These are phyloP conservation scores for Epinephelus cyanopodus DNA, from an alignment of 2,113 vertebrate species.

Conservation along the genomic window DNA sequence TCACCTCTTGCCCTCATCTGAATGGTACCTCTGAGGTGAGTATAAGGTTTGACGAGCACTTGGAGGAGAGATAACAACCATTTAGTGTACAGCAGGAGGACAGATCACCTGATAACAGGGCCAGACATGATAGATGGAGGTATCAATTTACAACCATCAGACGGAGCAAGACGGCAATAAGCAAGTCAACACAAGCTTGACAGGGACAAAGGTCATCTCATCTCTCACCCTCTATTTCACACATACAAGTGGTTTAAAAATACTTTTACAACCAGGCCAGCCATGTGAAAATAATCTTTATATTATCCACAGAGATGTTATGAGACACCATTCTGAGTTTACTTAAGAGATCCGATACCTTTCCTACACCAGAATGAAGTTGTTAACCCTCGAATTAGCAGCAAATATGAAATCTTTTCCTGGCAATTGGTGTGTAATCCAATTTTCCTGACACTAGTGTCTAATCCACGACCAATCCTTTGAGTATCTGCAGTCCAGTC, in stretches of 20 bases:
- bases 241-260: conserved; percentile 9
- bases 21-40: conserved; percentile 55
- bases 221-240: conserved; percentile 40
- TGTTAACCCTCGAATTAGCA: conserved; percentile 55
- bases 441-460: conserved; percentile 61
- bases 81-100: conserved; percentile 67
- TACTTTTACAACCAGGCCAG: neutral
- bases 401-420: conserved; percentile 58
- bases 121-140: conserved; percentile 63
- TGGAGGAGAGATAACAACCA: conserved; percentile 72
- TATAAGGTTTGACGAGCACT: conserved; percentile 58
- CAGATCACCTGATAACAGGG: conserved; percentile 76
- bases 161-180: conserved; percentile 60
- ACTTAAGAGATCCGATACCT: conserved; percentile 12
- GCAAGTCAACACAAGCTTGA: conserved; percentile 75
- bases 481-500: conserved; percentile 61
- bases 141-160: conserved; percentile 78
- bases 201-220: conserved; percentile 60
- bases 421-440: conserved; percentile 59
- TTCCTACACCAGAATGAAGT: conserved; percentile 17
- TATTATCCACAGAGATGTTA: conserved; percentile 21
- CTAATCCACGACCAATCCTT: conserved; percentile 64
- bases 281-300: conserved; percentile 8
- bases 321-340: conserved; percentile 14
- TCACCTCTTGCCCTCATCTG: conserved; percentile 48